Base-by-base conservation (phyloP, 2,888 invertebrate species). In the Netelia virgata region DNA sequence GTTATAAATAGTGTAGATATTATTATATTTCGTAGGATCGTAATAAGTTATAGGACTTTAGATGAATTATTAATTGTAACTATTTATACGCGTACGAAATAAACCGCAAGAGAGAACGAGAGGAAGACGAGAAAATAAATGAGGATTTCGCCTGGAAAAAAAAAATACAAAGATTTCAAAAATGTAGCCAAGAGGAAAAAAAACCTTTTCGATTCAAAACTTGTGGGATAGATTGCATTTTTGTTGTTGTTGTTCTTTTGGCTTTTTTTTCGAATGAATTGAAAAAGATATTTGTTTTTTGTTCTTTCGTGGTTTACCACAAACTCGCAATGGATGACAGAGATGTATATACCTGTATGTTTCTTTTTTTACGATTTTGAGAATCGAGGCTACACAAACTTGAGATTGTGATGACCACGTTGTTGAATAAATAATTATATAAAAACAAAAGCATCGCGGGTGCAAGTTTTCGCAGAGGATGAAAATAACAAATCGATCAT, bases 1-100 rank as follows among this genome's bases (percentile, higher is more conserved):
- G 64, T 36, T 88, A 88, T 88, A 88, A 81, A 88, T 91, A 91
- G 88, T 92, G 92, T 92, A 91, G 90, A 92, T 92, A 92, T 86
- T 92, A 91, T 86, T 68, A 82, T 89, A 88, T 88, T 83, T 86
- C 78, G 86, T 90, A 90, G 87, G 82, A 88, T 89, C 89, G 84
- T 90, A 88, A 89, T 90, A 90, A 90, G 88, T 89, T 90, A 88
- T 91, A 90, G 83, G 86, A 79, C 78, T 1, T 86, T 89, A 88
- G 88, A 83, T 84, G 77, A 84, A 86, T 85, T 88, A 84, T 88
- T 87, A 87, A 86, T 88, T 86, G 73, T 90, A 89, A 80, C 84
- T 92, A 92, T 92, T 92, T 92, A 92, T 91, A 90, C 80, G 83
- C 77, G 82, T 81, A 85, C 73, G 81, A 85, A 86, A 84, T 59